Evolutionary conservation across 1,140 invertebrate genomes (phyloP).

Genomic region (Oncopodura yosiiana): DNA sequence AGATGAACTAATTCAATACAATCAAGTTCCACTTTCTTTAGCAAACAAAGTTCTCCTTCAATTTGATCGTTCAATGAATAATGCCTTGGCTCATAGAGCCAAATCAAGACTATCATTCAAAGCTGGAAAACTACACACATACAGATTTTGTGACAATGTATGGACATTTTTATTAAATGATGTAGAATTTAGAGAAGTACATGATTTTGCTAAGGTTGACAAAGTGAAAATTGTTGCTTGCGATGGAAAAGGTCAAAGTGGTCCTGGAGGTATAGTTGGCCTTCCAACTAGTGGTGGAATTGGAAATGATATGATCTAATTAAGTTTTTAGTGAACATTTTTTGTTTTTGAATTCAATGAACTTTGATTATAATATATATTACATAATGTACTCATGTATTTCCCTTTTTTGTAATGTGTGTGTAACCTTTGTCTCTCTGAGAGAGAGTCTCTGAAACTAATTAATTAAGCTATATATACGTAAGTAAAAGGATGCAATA

Average conservation of each 20-base stretch:
- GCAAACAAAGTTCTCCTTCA: constrained; percentile 87
- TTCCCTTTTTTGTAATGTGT: no score
- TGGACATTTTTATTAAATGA: constrained; percentile 99
- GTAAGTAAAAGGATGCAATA: no score
- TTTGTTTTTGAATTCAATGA: no score
- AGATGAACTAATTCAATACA: constrained; percentile 88
- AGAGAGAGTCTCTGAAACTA: no score
- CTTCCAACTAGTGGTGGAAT: no score
- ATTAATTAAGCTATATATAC: no score
- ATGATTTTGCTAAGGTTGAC: constrained; percentile 86
- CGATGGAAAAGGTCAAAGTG: constrained; percentile 66
- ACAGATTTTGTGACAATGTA: constrained; percentile 99
- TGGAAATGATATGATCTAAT: no score
- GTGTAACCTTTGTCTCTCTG: no score
- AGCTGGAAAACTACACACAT: constrained; percentile 94
- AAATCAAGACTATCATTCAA: constrained; percentile 89
- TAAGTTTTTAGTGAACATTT: no score
- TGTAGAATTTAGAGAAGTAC: constrained; percentile 93
- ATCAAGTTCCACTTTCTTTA: constrained; percentile 84
- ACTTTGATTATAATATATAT: no score
- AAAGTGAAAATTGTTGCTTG: constrained; percentile 99
- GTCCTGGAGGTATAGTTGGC: background rate
- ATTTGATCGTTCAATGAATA: constrained; percentile 96
- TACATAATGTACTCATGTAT: no score
- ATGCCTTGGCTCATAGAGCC: constrained; percentile 79